phyloP scores from a whole-genome alignment of 2,888 invertebrate genomes.

The Odontomyia ornata region DNA sequence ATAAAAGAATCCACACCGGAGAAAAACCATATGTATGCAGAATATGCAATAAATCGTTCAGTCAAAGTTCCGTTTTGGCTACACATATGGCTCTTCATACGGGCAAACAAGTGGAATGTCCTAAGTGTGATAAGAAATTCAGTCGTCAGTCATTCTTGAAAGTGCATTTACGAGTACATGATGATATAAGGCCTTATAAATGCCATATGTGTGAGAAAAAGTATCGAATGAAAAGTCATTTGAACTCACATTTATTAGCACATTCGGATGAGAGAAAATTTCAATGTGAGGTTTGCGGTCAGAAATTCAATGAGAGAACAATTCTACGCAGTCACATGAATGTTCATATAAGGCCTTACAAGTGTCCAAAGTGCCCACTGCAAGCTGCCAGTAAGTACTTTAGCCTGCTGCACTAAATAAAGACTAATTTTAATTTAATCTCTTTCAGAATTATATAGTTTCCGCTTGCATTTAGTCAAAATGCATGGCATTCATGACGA shows the following conservation, averaged over 20 bases:
- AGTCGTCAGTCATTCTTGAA: constrained; percentile 54
- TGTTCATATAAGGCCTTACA: constrained; percentile 46
- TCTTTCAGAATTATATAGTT: constrained; percentile 20
- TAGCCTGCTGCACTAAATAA: not conserved
- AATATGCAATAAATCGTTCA: constrained; percentile 53
- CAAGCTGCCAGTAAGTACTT: constrained; percentile 17
- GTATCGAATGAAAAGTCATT: constrained; percentile 57
- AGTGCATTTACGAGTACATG: constrained; percentile 53
- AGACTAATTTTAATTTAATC: not conserved
- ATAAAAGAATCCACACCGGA: constrained; percentile 52
- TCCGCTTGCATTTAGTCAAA: constrained; percentile 18
- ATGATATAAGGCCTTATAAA: constrained; percentile 53
- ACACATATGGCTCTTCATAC: constrained; percentile 53
- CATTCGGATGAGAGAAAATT: constrained; percentile 53
- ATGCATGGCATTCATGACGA: constrained; percentile 30
- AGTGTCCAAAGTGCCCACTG: constrained; percentile 35
- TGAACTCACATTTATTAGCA: constrained; percentile 58
- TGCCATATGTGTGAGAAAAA: constrained; percentile 55
- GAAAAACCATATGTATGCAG: constrained; percentile 53
- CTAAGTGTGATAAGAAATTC: constrained; percentile 53
- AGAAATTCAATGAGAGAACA: constrained; percentile 53
- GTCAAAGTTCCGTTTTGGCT: constrained; percentile 53
- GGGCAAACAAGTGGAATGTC: constrained; percentile 54
- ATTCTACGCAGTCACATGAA: constrained; percentile 52
- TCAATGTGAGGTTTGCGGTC: constrained; percentile 52